phyloP scores from a whole-genome alignment of 2,113 vertebrate genomes.

The Lanius collurio region DNA sequence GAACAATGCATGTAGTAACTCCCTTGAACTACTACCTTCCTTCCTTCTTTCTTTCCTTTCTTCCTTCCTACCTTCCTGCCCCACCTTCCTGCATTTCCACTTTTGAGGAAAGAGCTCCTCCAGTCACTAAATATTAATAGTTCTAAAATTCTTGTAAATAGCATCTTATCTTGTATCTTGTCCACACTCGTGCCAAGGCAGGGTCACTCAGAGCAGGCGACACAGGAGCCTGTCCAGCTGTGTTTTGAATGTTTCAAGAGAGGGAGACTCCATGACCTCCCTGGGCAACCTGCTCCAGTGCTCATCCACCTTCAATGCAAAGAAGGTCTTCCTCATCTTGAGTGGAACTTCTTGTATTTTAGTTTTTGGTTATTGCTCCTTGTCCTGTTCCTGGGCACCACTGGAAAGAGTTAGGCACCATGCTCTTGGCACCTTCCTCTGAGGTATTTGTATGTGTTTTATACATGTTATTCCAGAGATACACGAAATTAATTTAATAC shows the following conservation, averaged over 20 bases:
- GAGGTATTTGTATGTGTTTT: background rate
- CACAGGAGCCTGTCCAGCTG: background rate
- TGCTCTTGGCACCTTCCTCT: background rate
- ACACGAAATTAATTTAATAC: background rate
- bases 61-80: background rate
- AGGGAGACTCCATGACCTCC: background rate
- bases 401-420: background rate
- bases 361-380: background rate
- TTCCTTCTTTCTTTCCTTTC: background rate
- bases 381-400: background rate
- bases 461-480: background rate
- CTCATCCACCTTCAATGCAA: background rate
- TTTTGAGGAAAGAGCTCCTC: background rate
- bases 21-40: background rate
- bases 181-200: background rate
- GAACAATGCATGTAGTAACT: background rate
- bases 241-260: background rate
- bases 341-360: background rate
- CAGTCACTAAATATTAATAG: background rate
- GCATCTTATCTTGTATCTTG: background rate
- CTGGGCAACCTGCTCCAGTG: background rate
- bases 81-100: background rate
- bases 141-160: background rate
- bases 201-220: background rate
- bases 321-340: background rate